A percentile compares a stretch with the other conserved stretches of the same genome.
Evolutionary conservation across 2,888 invertebrate genomes (phyloP).

Genomic region (Leptinotarsa tumamoca): DNA sequence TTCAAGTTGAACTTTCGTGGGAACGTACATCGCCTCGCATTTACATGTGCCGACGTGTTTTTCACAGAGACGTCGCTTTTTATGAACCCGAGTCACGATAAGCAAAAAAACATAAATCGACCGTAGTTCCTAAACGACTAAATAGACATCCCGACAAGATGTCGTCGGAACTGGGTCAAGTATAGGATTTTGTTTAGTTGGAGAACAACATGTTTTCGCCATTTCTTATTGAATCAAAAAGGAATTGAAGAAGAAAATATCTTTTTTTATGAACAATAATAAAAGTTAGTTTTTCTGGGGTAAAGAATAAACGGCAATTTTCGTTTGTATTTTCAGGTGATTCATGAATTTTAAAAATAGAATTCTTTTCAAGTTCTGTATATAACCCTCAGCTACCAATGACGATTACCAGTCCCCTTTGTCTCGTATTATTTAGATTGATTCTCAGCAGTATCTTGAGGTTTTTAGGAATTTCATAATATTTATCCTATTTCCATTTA

Average conservation of each 20-base stretch:
- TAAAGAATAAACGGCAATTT: not conserved
- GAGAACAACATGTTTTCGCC: not conserved
- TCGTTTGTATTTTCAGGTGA: not conserved
- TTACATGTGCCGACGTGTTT: conserved; percentile 6
- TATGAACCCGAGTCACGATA: not conserved
- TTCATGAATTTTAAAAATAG: not conserved
- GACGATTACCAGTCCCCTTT: no score
- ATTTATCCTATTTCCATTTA: no score
- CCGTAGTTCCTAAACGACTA: not conserved
- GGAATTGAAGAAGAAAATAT: not conserved
- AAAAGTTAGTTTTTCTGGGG: not conserved
- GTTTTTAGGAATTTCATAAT: no score
- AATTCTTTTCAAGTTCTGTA: no score
- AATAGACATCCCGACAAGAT: not conserved
- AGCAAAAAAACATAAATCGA: conserved; percentile 9
- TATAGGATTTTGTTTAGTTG: not conserved
- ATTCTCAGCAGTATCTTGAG: no score
- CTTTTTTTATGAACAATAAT: not conserved
- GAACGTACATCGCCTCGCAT: conserved; percentile 14
- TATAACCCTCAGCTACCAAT: no score
- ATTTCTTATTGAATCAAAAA: not conserved
- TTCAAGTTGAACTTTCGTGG: conserved; percentile 36
- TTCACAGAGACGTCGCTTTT: conserved; percentile 8
- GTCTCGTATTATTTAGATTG: no score
- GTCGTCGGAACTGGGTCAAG: not conserved